Evolutionary conservation across 2,113 vertebrate genomes (phyloP), one percentile per base, ranked within the genome.

Genomic region (Dipodomys spectabilis): DNA sequence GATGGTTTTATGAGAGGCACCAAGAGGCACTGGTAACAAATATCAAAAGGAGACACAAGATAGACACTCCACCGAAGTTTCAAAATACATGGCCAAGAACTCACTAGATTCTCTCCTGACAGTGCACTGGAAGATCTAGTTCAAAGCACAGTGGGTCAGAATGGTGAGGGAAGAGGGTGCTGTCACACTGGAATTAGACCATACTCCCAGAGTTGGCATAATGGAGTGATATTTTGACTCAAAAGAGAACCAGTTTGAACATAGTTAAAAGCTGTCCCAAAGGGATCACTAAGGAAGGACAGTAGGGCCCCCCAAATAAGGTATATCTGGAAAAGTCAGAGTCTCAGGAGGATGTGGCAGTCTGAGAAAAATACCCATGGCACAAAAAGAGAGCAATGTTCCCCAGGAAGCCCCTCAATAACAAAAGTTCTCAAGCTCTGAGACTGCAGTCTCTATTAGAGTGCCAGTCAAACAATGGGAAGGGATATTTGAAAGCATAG

Each of bases 261-360:
- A 10, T 80, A 80, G 49, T 71, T 73, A 32, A 85, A 75, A 82
- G 75, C 82, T 28, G 75, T 11, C 25, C 35, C 44, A 18, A 49
- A 25, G 68, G 79, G 85, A 44, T 83, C 57, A 78, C 69, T 23
- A 57, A 12, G 62, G 77, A 88, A 94, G 71, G 68, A 92, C 22
- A 64, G 67, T 6, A 25, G 18, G 16, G 75, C 2, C 53, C 2
- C 30, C 11, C 53, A 9, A 44, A 65, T 16, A 45, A 5, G 10
- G 16, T 8, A 10, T 45, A 81, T 83, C 28, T 72, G 1, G 27
- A 39, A 88, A 85, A 77, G n/a, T 45, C 45, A 62, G 49, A 65
- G 71, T 69, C 75, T 82, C 35, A 73, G 39, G 39, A 39, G 20
- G 30, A 68, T 87, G 62, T 11, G 64, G 39, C 65, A 64, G 19